These are phyloP conservation scores for Cottus gobio DNA, from an alignment of 2,113 vertebrate genomes.

Conservation along the genomic window DNA sequence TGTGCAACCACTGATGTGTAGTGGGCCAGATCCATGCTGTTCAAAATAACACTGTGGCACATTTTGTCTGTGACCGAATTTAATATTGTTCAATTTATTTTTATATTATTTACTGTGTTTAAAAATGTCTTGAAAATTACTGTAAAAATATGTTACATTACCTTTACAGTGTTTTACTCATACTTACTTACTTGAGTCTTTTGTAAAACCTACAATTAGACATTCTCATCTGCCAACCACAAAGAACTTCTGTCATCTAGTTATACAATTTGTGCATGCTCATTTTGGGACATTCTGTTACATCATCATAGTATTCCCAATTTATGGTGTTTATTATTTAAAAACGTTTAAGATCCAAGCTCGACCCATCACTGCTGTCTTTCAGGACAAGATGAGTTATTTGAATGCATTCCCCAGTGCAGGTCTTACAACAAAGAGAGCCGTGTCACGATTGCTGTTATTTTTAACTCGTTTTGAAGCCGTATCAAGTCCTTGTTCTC, in stretches of 20 bases:
- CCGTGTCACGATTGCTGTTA: constrained; percentile 29
- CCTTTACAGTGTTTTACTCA: background rate
- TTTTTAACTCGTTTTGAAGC: constrained; percentile 43
- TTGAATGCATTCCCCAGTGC: background rate
- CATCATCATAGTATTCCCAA: constrained; percentile 22
- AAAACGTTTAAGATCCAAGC: constrained; percentile 14
- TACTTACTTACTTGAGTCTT: background rate
- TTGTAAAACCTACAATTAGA: background rate
- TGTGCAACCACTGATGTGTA: constrained; percentile 8
- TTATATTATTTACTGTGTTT: background rate
- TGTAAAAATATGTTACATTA: background rate
- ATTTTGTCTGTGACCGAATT: background rate
- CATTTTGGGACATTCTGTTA: constrained; percentile 24
- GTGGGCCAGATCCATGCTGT: constrained; percentile 13
- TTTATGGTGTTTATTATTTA: constrained; percentile 2
- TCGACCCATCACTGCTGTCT: constrained; percentile 25
- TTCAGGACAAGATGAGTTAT: background rate
- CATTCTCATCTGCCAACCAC: background rate
- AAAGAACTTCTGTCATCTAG: constrained; percentile 33
- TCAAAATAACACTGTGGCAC: background rate
- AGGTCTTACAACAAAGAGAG: constrained; percentile 42
- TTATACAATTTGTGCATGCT: constrained; percentile 12
- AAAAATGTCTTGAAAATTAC: background rate
- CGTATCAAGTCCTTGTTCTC: background rate
- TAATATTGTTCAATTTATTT: background rate